Base-by-base conservation (phyloP, 2,797 vertebrate species). In the Myotis pilosus region DNA sequence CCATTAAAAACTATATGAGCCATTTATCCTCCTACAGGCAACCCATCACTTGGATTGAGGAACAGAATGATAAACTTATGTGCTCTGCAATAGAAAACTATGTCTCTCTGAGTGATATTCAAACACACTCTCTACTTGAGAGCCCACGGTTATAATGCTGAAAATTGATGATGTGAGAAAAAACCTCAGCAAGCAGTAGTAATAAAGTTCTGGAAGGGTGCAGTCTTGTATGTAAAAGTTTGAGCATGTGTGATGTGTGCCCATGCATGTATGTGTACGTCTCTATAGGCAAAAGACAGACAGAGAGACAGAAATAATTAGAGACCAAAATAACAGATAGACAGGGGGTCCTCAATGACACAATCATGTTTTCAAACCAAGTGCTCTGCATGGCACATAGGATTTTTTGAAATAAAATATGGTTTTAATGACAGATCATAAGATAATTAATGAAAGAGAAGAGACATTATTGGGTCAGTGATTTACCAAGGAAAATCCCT, bases 1-100 rank as follows among this genome's bases (percentile, higher is more conserved):
- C 74, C 78, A 95, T 92, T 97, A 96, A 97, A 92, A 96, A 96
- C 66, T 91, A 87, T 89, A 89, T 97, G 94, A 97, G 76, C 78
- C 91, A 97, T 96, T 97, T 92, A 95, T 93, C 83, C 92, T 92
- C 78, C 94, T 97, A 92, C 41, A 95, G 80, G 86, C 80, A 97
- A 82, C 68, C 47, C 93, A 91, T 97, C 64, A 78, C 87, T 60
- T 96, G 64, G 80, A 95, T 94, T 95, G 90, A 97, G 72, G 85
- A 97, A 95, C 36, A 96, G 96, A 96, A 91, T 75, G 74, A 93
- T 85, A 88, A 87, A 79, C 30, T 95, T 96, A 94, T 80, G 41
- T 36, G 15, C 49, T 81, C 33, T 96, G 33, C 87, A 92, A 95
- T 57, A 79, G 82, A 82, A 98, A 94, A 85, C 36, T 71, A 30